phyloP scores from a whole-genome alignment of 2,113 vertebrate species.

The Xiphorhynchus elegans region DNA sequence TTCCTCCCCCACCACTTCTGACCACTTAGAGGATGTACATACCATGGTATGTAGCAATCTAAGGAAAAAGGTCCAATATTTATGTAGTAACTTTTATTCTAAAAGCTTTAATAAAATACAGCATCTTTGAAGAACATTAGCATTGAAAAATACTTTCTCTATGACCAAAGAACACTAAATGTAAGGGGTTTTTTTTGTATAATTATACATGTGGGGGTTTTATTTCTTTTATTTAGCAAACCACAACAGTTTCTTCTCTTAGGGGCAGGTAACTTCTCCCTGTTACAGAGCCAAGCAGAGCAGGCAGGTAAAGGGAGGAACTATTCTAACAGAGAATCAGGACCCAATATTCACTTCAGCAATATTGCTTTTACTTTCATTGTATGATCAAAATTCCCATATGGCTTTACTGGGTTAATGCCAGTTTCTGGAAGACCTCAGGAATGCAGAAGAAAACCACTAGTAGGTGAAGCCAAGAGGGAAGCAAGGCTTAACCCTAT shows the following conservation, averaged over 20 bases:
- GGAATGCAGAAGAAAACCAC: background rate
- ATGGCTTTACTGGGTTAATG: background rate
- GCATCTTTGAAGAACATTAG: background rate
- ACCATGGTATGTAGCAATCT: background rate
- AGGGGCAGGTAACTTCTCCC: background rate
- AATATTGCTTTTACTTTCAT: background rate
- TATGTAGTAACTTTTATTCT: background rate
- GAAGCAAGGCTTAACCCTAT: background rate
- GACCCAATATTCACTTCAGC: background rate
- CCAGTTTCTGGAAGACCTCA: background rate
- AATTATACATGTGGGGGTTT: background rate
- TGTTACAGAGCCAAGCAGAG: background rate
- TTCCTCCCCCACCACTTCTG: no score
- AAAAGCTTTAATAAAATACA: background rate
- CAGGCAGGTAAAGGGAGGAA: background rate
- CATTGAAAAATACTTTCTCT: background rate
- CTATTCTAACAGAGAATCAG: background rate
- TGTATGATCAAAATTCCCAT: background rate
- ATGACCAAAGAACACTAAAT: background rate
- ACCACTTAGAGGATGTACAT: background rate
- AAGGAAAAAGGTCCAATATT: background rate
- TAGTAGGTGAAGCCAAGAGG: background rate
- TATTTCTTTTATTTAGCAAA: background rate
- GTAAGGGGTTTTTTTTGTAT: background rate
- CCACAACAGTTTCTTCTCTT: background rate